Base-by-base conservation (phyloP, 2,797 vertebrate genomes). In the Ptychobarbus kaznakovi region DNA sequence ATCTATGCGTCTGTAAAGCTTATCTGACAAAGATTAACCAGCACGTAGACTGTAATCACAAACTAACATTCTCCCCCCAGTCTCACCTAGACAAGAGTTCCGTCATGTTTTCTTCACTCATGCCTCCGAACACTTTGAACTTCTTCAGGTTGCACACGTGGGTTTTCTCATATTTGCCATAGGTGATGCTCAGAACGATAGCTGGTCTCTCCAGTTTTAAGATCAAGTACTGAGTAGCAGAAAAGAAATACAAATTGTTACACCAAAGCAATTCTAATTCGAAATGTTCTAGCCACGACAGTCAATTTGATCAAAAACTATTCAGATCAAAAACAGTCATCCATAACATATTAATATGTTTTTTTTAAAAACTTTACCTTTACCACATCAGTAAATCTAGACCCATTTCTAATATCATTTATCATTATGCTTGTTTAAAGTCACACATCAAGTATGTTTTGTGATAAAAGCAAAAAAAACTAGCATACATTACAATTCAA, bases 101-200 rank as follows among this genome's bases (percentile, higher is more conserved):
- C 1, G 98, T 99, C 98, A 99, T 99, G 94, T 99, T 99, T 92
- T 99, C 98, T 93, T 99, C 98, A 86, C 98, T 99, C 98, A 99
- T 99, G 65, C 98, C 98, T 88, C 98, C 98, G 88, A 99, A 99
- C 90, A 99, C 97, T 94, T 99, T 99, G 92, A 99, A 99, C 92
- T 99, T 99, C 95, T 99, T 99, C 90, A 99, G 95, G 95, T 99
- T 99, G 94, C 98, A 99, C 83, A 99, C 98, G 1, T 99, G 98
- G 0, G 98, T 99, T 93, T 99, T 99, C 92, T 99, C 98, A 10
- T 99, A 99, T 93, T 99, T 99, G 88, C 98, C 98, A 90, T 99
- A 99, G 0, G 98, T 99, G 91, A 99, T 99, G 93, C 97, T 99
- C 93, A 99, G 97, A 89, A 97, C 97, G 81, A 99, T 97, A 4